A percentile compares a stretch with the other conserved stretches of the same genome.
phyloP scores from a whole-genome alignment of 2,797 vertebrate genomes.

The Tauraco hartlaubi region DNA sequence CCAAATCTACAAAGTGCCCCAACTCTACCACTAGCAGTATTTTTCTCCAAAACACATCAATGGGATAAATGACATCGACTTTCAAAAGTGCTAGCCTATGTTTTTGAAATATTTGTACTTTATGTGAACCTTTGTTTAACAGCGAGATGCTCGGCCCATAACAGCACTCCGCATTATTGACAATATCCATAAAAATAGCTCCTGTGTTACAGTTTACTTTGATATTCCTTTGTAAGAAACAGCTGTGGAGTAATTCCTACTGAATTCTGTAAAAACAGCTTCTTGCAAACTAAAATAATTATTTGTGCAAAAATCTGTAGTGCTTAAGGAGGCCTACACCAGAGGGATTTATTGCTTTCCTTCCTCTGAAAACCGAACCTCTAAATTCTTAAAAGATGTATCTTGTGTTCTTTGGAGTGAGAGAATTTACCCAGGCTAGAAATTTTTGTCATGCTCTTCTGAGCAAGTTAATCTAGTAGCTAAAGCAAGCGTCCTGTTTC shows the following conservation, averaged over 20 bases:
- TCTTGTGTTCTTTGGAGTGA: background rate
- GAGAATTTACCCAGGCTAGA: background rate
- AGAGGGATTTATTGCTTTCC: background rate
- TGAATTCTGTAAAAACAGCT: background rate
- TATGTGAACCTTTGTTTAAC: background rate
- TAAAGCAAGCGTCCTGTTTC: background rate
- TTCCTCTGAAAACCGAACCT: background rate
- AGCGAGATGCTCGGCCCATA: background rate
- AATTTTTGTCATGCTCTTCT: background rate
- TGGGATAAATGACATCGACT: background rate
- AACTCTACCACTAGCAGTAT: background rate
- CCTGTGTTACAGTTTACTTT: background rate
- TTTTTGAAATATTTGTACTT: background rate
- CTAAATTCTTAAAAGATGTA: background rate
- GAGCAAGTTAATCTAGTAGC: background rate
- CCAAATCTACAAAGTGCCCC: background rate
- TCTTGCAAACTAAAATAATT: background rate
- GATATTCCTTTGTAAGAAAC: background rate
- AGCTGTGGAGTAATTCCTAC: background rate
- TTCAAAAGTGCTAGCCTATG: background rate
- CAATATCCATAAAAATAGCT: background rate
- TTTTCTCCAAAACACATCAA: background rate
- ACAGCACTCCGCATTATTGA: background rate
- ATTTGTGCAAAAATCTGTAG: background rate
- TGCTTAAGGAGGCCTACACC: background rate